A percentile compares a stretch with the other conserved stretches of the same genome.
These are phyloP conservation scores for Cairina moschata DNA, from an alignment of 2,113 vertebrate genomes.

Conservation along the genomic window DNA sequence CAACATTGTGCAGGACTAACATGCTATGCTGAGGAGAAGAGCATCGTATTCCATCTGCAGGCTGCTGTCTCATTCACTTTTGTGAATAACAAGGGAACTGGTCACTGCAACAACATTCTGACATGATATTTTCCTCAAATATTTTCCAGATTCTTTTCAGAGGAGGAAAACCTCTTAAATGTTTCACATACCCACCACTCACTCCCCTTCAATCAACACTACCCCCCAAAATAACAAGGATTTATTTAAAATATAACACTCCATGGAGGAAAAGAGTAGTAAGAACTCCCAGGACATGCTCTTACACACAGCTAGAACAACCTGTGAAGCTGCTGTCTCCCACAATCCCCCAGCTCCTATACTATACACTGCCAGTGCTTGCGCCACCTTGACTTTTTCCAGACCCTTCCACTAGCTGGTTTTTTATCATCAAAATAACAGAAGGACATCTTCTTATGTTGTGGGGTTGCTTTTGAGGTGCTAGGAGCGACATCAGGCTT, in stretches of 20 bases:
- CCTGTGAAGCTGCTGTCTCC: not conserved
- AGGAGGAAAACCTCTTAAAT: not conserved
- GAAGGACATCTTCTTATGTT: not conserved
- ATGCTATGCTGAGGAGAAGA: not conserved
- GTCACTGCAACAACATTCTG: not conserved
- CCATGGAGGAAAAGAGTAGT: not conserved
- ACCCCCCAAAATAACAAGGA: not conserved
- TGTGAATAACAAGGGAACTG: not conserved
- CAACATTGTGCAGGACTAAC: not conserved
- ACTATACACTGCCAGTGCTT: not conserved
- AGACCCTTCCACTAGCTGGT: not conserved
- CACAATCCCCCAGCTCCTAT: not conserved
- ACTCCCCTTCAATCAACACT: not conserved
- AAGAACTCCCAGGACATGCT: not conserved
- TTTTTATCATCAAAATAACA: not conserved
- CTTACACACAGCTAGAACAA: not conserved
- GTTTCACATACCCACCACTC: not conserved
- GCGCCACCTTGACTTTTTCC: not conserved
- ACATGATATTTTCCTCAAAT: not conserved
- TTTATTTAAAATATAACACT: not conserved
- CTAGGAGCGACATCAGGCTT: not conserved
- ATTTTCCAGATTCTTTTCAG: not conserved
- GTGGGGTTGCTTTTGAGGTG: not conserved
- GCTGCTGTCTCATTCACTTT: not conserved
- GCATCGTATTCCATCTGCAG: not conserved